phyloP scores from a whole-genome alignment of 2,888 invertebrate species.

The Xestia sexstrigata region DNA sequence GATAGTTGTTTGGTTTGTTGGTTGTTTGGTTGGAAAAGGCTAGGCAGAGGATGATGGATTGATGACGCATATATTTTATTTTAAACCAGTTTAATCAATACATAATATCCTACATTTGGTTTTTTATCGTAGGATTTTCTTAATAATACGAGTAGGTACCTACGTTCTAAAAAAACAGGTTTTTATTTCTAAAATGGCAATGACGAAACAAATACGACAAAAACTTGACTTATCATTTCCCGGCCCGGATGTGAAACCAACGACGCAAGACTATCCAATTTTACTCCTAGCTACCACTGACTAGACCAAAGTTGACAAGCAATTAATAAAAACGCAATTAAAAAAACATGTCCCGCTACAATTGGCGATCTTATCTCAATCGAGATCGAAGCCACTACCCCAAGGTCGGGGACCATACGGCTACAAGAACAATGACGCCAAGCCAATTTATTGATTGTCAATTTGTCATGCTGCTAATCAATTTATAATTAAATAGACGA shows the following conservation, averaged over 20 bases:
- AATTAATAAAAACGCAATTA: constrained; percentile 42
- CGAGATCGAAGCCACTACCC: constrained; percentile 23
- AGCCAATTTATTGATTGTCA: constrained; percentile 21
- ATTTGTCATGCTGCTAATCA: constrained; percentile 1
- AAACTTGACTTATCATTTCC: neutral
- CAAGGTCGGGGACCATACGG: constrained; percentile 43
- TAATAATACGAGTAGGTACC: no score
- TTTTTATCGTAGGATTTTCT: neutral
- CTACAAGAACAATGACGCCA: constrained; percentile 28
- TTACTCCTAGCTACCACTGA: neutral
- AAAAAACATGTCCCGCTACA: constrained; percentile 36
- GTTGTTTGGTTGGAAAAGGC: neutral
- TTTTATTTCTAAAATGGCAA: neutral
- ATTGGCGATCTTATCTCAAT: constrained; percentile 43
- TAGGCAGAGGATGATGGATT: no score
- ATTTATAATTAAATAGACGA: neutral
- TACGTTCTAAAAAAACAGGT: no score
- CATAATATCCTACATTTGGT: neutral
- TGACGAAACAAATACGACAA: neutral
- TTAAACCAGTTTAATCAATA: neutral
- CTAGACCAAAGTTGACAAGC: constrained; percentile 20
- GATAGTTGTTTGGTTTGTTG: no score
- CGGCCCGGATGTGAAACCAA: neutral
- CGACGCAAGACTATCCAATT: neutral
- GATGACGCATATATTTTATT: neutral